Evolutionary conservation across 2,888 invertebrate genomes (phyloP).

Genomic region (Therioaphis trifolii): DNA sequence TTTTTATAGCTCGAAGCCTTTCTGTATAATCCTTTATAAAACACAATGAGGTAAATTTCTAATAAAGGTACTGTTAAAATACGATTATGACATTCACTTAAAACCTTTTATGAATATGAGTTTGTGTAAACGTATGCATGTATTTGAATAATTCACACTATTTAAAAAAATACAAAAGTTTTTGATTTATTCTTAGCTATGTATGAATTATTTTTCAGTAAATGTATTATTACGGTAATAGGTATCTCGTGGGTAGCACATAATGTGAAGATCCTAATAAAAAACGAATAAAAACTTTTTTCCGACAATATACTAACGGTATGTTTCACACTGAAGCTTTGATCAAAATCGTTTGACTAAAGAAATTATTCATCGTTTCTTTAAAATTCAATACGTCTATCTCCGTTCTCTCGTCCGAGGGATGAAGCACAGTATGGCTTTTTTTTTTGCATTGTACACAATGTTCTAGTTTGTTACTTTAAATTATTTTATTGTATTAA

Average conservation of each 20-base stretch:
- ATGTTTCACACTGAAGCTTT: too few species aligned
- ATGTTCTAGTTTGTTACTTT: too few species aligned
- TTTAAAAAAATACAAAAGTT: constrained; percentile 14
- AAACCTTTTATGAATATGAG: constrained; percentile 33
- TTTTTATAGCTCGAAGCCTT: constrained; percentile 26
- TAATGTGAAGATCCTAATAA: neutral
- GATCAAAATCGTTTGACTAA: too few species aligned
- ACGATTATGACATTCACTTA: constrained; percentile 19
- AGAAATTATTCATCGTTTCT: too few species aligned
- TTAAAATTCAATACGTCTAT: too few species aligned
- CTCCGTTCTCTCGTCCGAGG: too few species aligned
- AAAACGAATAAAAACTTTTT: constrained; percentile 30
- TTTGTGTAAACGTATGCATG: neutral
- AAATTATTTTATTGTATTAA: too few species aligned
- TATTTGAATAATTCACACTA: neutral
- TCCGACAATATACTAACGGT: neutral
- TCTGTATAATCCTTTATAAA: constrained; percentile 34
- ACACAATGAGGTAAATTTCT: constrained; percentile 38
- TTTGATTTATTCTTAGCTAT: neutral
- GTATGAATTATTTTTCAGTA: neutral
- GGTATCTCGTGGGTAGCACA: neutral
- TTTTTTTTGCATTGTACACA: too few species aligned
- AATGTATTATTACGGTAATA: neutral
- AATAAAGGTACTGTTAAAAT: constrained; percentile 38
- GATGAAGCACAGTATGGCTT: too few species aligned